Percentiles rank a stretch among this genome's conserved stretches.
phyloP scores from a whole-genome alignment of 2,113 vertebrate genomes.

The Callionymus lyra region DNA sequence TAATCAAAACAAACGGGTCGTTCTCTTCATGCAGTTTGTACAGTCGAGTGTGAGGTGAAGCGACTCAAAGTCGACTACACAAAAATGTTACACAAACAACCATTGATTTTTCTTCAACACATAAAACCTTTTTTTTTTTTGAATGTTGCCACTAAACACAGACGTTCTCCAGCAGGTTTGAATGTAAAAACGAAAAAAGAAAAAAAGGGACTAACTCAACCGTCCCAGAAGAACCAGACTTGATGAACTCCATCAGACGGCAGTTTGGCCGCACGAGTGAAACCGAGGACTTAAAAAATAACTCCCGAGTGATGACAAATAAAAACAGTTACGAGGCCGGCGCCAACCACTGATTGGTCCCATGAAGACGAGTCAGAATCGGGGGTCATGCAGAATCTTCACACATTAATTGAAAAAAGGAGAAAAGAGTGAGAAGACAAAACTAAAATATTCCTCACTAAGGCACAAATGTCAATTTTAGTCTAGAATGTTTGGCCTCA shows the following conservation, averaged over 20 bases:
- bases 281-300: conserved; percentile 1
- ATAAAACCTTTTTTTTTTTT: too few species aligned
- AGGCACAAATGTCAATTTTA: conserved; percentile 56
- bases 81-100: too few species aligned
- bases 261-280: too few species aligned
- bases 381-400: conserved; percentile 29
- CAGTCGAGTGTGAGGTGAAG: conserved; percentile 15
- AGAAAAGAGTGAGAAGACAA: not conserved
- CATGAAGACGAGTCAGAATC: conserved; percentile 24
- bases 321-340: conserved; percentile 2
- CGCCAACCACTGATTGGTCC: conserved; percentile 40
- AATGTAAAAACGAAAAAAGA: too few species aligned
- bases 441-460: conserved; percentile 23
- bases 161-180: too few species aligned
- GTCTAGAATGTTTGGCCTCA: conserved; percentile 7
- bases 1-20: conserved; percentile 16
- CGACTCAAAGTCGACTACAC: conserved; percentile 8
- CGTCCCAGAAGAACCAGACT: too few species aligned
- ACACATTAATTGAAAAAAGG: not conserved
- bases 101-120: too few species aligned
- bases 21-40: conserved; percentile 11
- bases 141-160: too few species aligned
- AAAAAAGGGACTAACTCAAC: too few species aligned
- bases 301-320: conserved; percentile 1
- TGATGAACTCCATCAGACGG: too few species aligned